These are phyloP conservation scores for Verasper variegatus DNA, from an alignment of 2,113 vertebrate species.

Conservation along the genomic window DNA sequence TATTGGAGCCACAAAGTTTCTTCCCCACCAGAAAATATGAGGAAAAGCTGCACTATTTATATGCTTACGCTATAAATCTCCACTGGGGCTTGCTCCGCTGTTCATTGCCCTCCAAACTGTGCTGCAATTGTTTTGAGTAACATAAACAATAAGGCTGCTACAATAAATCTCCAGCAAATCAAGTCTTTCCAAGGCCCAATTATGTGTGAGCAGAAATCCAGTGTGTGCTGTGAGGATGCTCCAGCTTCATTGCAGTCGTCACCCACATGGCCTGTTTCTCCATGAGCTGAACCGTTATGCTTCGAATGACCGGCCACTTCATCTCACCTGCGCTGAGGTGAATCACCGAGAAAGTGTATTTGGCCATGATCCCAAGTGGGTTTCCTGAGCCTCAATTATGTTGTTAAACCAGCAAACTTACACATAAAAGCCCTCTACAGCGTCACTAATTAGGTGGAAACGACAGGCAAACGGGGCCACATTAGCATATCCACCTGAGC, in stretches of 20 bases:
- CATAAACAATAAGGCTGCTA: slow-evolving; percentile 4
- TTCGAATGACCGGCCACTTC: slow-evolving; percentile 24
- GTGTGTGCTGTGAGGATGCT: slow-evolving; percentile 18
- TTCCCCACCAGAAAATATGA: background rate
- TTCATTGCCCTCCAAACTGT: slow-evolving; percentile 1
- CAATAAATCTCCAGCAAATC: slow-evolving; percentile 13
- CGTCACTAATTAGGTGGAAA: slow-evolving; percentile 73
- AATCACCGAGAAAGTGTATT: slow-evolving; percentile 47
- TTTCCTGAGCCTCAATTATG: slow-evolving; percentile 66
- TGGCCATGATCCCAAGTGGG: slow-evolving; percentile 39
- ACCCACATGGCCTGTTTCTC: slow-evolving; percentile 28
- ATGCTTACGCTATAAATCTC: background rate
- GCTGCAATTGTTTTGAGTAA: slow-evolving; percentile 3
- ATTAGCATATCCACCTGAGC: slow-evolving; percentile 52
- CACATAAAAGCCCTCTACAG: slow-evolving; percentile 68
- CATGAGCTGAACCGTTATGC: slow-evolving; percentile 34
- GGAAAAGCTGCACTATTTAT: background rate
- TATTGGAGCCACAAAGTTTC: slow-evolving; percentile 5
- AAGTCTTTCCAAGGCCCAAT: slow-evolving; percentile 37
- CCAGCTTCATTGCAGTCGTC: slow-evolving; percentile 25
- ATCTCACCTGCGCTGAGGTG: slow-evolving; percentile 59
- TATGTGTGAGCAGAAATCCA: slow-evolving; percentile 19
- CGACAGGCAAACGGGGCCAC: slow-evolving; percentile 38
- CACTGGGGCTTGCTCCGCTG: background rate
- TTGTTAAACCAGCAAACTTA: slow-evolving; percentile 71